A percentile compares a stretch with the other conserved stretches of the same genome.
phyloP scores from a whole-genome alignment of 2,888 invertebrate genomes.

The Listrodromus nycthemerus region DNA sequence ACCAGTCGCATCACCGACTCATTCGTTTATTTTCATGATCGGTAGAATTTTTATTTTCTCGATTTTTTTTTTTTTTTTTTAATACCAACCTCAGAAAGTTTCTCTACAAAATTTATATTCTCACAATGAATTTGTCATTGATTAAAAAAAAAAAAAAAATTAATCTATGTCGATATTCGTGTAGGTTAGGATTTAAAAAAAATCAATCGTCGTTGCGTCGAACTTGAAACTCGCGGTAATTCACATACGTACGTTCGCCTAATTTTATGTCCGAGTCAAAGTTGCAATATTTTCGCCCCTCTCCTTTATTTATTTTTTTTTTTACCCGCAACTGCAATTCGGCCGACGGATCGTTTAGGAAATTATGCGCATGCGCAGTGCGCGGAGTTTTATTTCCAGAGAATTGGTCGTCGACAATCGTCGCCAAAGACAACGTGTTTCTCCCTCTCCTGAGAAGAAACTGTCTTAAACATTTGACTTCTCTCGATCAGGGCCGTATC shows the following conservation, averaged over 20 bases:
- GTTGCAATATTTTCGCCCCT: neutral
- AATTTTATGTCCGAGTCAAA: neutral
- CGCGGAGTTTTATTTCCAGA: neutral
- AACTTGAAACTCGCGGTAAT: neutral
- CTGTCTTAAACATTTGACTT: slow-evolving; percentile 31
- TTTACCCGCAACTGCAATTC: neutral
- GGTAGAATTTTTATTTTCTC: too few species aligned
- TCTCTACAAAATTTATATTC: too few species aligned
- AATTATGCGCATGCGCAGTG: slow-evolving; percentile 9
- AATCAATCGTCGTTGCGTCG: neutral
- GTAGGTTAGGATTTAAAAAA: too few species aligned
- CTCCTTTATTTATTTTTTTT: neutral
- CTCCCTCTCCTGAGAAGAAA: neutral
- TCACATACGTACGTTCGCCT: neutral
- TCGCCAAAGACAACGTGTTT: neutral
- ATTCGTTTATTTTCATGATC: too few species aligned
- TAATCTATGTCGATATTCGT: too few species aligned
- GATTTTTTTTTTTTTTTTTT: too few species aligned
- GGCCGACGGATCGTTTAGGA: neutral
- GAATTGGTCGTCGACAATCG: neutral
- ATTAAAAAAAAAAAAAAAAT: too few species aligned
- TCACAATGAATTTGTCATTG: too few species aligned
- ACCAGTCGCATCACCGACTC: too few species aligned
- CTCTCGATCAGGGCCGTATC: slow-evolving; percentile 59
- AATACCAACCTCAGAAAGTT: too few species aligned